A percentile compares a stretch with the other conserved stretches of the same genome.
phyloP scores from a whole-genome alignment of 2,797 vertebrate genomes.

The Mionectes olivaceus region DNA sequence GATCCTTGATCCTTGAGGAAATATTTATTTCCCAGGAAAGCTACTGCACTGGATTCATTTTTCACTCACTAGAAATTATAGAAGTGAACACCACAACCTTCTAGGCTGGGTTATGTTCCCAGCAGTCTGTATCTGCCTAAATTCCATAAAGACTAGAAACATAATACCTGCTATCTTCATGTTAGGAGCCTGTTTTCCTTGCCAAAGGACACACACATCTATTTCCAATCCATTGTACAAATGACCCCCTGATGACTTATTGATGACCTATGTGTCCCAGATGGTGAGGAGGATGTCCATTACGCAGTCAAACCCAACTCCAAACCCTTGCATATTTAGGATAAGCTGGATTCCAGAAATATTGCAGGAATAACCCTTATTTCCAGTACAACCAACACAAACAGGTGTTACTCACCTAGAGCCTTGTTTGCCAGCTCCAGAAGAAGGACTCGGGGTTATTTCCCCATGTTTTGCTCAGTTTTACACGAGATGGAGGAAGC shows the following conservation, averaged over 20 bases:
- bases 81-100: not conserved
- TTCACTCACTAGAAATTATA: too few species aligned
- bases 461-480: not conserved
- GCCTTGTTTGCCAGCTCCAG: not conserved
- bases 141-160: not conserved
- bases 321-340: not conserved
- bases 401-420: not conserved
- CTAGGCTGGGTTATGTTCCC: not conserved
- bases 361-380: not conserved
- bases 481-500: not conserved
- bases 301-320: not conserved
- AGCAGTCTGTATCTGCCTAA: rapidly evolving
- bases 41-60: not conserved
- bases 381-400: not conserved
- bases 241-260: not conserved
- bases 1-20: not conserved
- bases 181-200: not conserved
- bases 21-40: not conserved
- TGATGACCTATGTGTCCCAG: not conserved
- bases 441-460: not conserved
- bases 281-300: not conserved
- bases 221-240: rapidly evolving
- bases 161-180: not conserved
- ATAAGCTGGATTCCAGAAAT: not conserved
- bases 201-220: not conserved